Percentiles rank a stretch among this genome's conserved stretches.
phyloP scores from a whole-genome alignment of 2,888 invertebrate genomes.

The Candidula unifasciata region DNA sequence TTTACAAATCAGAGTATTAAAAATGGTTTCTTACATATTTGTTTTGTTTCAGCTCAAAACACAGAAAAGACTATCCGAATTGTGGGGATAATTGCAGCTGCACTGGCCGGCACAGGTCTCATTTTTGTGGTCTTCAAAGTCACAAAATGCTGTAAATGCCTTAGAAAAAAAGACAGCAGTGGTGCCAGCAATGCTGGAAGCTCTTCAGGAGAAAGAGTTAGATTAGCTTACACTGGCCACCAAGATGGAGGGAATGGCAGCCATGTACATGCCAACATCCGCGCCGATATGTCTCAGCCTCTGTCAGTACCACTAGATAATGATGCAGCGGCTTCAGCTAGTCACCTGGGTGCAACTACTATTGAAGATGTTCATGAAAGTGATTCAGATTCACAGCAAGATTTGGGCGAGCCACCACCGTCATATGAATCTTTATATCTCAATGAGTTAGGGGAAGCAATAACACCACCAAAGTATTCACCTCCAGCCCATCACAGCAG shows the following conservation, averaged over 20 bases:
- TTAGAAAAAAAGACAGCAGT: conserved; percentile 12
- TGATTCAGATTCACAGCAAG: conserved; percentile 35
- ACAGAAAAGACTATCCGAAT: conserved; percentile 43
- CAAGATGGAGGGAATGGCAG: neutral
- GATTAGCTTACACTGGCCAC: neutral
- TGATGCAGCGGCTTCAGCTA: neutral
- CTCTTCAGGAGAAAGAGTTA: conserved; percentile 1
- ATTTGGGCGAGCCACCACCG: conserved; percentile 35
- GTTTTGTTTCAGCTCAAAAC: conserved; percentile 22
- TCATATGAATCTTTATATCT: conserved; percentile 46
- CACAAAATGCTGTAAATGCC: conserved; percentile 19
- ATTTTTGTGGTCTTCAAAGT: conserved; percentile 24
- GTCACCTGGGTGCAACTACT: neutral
- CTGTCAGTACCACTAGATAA: neutral
- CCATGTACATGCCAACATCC: neutral
- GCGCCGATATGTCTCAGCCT: neutral
- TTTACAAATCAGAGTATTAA: neutral
- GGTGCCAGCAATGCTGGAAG: neutral
- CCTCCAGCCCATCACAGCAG: conserved; percentile 37
- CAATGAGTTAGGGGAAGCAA: conserved; percentile 27
- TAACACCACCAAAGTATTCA: conserved; percentile 34
- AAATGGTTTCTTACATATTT: neutral
- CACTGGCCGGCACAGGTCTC: neutral
- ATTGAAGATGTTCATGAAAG: conserved; percentile 16
- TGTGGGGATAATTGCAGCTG: conserved; percentile 38